These are phyloP conservation scores for Tragopan temminckii DNA, from an alignment of 2,797 vertebrate genomes.

Conservation along the genomic window DNA sequence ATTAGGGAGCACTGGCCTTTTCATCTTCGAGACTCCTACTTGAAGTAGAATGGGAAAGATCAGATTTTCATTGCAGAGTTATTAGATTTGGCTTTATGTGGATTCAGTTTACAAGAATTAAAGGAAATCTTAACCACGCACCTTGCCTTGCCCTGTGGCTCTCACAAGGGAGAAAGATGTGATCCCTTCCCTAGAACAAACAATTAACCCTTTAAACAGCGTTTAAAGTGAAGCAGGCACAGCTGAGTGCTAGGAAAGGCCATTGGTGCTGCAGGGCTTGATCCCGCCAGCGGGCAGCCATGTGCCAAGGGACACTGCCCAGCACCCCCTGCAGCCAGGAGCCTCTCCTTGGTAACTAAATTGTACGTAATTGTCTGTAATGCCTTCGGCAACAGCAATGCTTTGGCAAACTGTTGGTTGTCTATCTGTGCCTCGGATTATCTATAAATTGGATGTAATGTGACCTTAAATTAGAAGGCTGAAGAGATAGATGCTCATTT, in stretches of 20 bases:
- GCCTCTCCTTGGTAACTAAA: not conserved
- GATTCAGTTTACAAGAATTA: not conserved
- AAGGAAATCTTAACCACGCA: not conserved
- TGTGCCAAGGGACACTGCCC: accelerated
- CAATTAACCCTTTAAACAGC: not conserved
- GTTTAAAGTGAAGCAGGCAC: not conserved
- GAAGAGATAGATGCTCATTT: accelerated
- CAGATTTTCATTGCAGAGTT: not conserved
- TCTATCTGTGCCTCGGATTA: not conserved
- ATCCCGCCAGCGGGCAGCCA: accelerated
- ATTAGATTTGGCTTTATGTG: not conserved
- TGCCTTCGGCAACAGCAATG: not conserved
- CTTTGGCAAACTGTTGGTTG: not conserved
- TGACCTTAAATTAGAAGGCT: not conserved
- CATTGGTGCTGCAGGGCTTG: accelerated
- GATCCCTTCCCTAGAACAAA: not conserved
- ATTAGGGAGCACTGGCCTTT: not conserved
- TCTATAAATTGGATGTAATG: accelerated
- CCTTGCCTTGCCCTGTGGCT: not conserved
- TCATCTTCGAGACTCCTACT: not conserved
- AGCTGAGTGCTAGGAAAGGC: not conserved
- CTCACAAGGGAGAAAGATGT: accelerated
- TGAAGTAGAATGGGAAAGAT: not conserved
- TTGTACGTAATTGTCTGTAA: accelerated
- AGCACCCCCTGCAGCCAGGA: accelerated